Evolutionary conservation across 2,888 invertebrate species (phyloP).

Genomic region (Leptogaster cylindrica): DNA sequence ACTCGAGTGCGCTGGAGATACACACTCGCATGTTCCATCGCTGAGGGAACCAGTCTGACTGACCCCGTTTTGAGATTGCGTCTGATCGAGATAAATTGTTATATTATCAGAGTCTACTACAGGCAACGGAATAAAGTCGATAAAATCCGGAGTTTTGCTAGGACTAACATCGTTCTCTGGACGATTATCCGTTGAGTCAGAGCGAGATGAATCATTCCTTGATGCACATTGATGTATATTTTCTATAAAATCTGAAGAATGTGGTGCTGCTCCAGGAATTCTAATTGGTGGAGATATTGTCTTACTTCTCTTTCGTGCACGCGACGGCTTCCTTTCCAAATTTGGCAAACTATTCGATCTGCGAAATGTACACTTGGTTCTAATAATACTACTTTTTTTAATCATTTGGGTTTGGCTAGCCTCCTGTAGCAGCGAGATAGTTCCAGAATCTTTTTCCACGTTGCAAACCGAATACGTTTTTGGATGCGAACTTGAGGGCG

Average conservation of each 20-base stretch:
- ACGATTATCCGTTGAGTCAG: not conserved
- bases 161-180: constrained; percentile 9
- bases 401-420: not conserved
- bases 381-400: not conserved
- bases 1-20: constrained; percentile 36
- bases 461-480: constrained; percentile 2
- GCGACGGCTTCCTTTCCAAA: constrained; percentile 50
- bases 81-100: constrained; percentile 60
- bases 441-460: not conserved
- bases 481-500: constrained; percentile 62
- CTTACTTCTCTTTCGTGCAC: constrained; percentile 50
- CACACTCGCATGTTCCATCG: constrained; percentile 35
- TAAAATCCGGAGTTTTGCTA: constrained; percentile 12
- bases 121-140: constrained; percentile 50
- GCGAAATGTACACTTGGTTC: too few relatives aligned
- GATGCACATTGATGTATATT: too few relatives aligned
- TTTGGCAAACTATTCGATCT: constrained; percentile 62
- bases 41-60: constrained; percentile 17
- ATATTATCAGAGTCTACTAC: constrained; percentile 61
- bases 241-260: not conserved
- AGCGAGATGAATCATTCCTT: not conserved
- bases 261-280: constrained; percentile 55
- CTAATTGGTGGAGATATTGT: constrained; percentile 55
- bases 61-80: not conserved
- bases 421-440: not conserved